Percentiles rank a stretch among this genome's conserved stretches.
These are phyloP conservation scores for Leucosticte australis DNA, from an alignment of 2,113 vertebrate species.

Conservation along the genomic window DNA sequence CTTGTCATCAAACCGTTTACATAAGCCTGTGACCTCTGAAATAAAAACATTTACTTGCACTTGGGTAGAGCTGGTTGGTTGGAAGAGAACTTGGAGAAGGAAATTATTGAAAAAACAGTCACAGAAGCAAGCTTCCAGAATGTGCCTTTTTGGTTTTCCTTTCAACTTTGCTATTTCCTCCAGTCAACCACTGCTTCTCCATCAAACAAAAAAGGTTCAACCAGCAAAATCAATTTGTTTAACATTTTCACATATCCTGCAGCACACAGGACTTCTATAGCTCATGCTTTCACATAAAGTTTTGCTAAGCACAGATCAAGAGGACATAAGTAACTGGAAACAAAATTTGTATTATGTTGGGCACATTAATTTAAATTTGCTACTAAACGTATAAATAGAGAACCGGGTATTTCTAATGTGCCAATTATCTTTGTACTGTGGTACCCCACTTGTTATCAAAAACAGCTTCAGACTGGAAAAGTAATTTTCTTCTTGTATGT, in stretches of 20 bases:
- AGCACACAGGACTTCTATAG: neutral
- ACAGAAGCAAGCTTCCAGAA: conserved; percentile 29
- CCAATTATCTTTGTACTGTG: neutral
- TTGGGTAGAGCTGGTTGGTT: conserved; percentile 6
- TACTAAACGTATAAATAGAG: neutral
- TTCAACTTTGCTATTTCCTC: conserved; percentile 53
- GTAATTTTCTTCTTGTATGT: neutral
- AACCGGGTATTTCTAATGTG: neutral
- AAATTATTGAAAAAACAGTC: conserved; percentile 45
- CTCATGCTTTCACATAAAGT: neutral
- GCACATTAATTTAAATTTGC: neutral
- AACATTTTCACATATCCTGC: neutral
- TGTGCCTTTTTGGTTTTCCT: conserved; percentile 8
- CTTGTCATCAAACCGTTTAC: neutral
- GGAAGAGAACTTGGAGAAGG: neutral
- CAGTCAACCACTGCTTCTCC: neutral
- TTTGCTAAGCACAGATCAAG: neutral
- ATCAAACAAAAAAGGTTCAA: neutral
- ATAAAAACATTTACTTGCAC: neutral
- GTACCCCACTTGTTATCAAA: neutral
- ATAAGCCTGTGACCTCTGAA: conserved; percentile 34
- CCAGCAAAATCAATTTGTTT: neutral
- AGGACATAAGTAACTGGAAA: neutral
- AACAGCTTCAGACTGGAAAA: conserved; percentile 7
- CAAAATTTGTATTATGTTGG: neutral